These are phyloP conservation scores for Excalfactoria chinensis DNA, from an alignment of 2,113 vertebrate species.

Conservation along the genomic window DNA sequence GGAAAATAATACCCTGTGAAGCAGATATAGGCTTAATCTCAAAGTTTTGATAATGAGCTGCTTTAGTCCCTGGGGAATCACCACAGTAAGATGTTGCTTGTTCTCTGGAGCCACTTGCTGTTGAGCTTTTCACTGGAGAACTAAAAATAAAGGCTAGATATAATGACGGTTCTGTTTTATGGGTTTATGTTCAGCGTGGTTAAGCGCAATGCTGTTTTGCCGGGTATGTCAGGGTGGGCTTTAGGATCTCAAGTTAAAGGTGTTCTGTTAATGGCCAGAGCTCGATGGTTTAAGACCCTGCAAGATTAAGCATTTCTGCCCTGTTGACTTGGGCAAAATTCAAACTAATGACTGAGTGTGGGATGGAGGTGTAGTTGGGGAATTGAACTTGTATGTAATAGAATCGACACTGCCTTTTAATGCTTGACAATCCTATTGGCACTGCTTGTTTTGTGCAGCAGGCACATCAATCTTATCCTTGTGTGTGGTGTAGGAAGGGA, in stretches of 20 bases:
- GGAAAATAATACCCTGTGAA: neutral
- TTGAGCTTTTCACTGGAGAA: neutral
- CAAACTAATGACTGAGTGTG: neutral
- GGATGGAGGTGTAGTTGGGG: no score
- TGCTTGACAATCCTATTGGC: neutral
- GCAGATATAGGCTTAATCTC: neutral
- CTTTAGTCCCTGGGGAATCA: fast-evolving
- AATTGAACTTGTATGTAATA: neutral
- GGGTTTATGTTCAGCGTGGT: neutral
- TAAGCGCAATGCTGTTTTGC: neutral
- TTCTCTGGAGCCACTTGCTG: neutral
- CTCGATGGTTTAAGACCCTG: neutral
- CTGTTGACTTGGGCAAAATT: neutral
- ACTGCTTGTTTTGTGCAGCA: neutral
- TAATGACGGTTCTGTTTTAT: neutral
- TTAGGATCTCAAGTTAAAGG: neutral
- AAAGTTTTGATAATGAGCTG: neutral
- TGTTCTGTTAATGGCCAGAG: neutral
- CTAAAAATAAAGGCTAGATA: neutral
- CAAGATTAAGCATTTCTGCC: neutral
- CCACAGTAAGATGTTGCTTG: neutral
- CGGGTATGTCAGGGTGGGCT: neutral
- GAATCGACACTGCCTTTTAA: neutral
- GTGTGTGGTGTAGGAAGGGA: neutral
- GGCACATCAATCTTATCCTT: neutral